phyloP scores from a whole-genome alignment of 2,113 vertebrate genomes.

The Todiramphus saurophagus region DNA sequence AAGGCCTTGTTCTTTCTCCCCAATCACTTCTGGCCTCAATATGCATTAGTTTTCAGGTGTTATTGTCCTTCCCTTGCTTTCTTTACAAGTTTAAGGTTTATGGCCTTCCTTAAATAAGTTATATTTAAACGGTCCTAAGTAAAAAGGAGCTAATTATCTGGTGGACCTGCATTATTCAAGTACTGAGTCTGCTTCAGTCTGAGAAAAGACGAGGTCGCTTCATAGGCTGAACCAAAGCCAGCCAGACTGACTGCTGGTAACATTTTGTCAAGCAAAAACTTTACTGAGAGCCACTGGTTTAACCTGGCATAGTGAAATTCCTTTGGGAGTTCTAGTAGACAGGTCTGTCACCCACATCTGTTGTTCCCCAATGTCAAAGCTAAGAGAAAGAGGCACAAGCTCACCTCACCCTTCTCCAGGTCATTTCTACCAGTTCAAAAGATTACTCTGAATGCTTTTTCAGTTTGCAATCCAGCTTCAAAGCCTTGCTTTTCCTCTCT shows the following conservation, averaged over 20 bases:
- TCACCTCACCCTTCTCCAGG: not conserved
- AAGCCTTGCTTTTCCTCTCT: not conserved
- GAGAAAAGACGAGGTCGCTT: not conserved
- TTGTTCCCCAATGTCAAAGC: not conserved
- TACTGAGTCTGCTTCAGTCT: not conserved
- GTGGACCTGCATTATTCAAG: not conserved
- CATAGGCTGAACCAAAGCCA: not conserved
- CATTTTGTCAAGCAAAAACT: not conserved
- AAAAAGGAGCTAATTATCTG: conserved; percentile 22
- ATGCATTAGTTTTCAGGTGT: not conserved
- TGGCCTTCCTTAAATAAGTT: conserved; percentile 36
- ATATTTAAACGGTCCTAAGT: conserved; percentile 31
- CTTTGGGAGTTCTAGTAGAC: not conserved
- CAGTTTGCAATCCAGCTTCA: not conserved
- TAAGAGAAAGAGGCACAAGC: not conserved
- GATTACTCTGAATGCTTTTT: not conserved
- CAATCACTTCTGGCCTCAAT: not conserved
- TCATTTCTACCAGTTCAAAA: not conserved
- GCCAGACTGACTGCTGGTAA: not conserved
- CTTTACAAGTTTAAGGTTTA: conserved; percentile 10
- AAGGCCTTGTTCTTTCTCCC: not conserved
- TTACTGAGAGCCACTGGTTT: not conserved
- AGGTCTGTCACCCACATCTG: not conserved
- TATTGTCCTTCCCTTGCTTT: not conserved
- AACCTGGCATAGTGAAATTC: conserved; percentile 23